A percentile compares a stretch with the other conserved stretches of the same genome.
Conservation (phyloP, 2,113 vertebrate genomes). For the Morone saxatilis region DNA sequence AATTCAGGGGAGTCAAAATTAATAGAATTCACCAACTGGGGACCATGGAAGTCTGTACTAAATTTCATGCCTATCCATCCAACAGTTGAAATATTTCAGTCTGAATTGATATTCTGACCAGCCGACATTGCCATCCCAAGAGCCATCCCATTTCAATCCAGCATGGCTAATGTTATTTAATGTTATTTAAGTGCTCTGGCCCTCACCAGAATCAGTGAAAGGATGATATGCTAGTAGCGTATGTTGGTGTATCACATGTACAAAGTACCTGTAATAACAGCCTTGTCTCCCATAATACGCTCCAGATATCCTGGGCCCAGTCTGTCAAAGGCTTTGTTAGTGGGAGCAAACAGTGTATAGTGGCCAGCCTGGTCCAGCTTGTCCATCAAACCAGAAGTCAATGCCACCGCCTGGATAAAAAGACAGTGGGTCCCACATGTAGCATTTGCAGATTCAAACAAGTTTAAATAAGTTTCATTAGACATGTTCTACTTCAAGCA, state of each 20-base stretch:
- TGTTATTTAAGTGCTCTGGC: background rate
- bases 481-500: background rate
- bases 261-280: slow-evolving; percentile 88
- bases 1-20: background rate
- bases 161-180: background rate
- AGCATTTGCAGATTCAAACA: background rate
- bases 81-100: background rate
- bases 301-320: slow-evolving; percentile 86
- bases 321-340: slow-evolving; percentile 91
- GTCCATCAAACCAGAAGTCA: slow-evolving; percentile 86
- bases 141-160: background rate
- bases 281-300: slow-evolving; percentile 89
- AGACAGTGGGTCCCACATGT: background rate
- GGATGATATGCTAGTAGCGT: background rate
- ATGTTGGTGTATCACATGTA: background rate
- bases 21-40: background rate
- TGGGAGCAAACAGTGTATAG: slow-evolving; percentile 95
- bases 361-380: slow-evolving; percentile 89
- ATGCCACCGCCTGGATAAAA: slow-evolving; percentile 82
- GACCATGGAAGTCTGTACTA: background rate
- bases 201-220: background rate
- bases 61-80: background rate
- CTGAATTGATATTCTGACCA: background rate
- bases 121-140: background rate
- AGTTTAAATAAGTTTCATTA: too few species aligned